These are phyloP conservation scores for Zosterops japonicus DNA, from an alignment of 2,113 vertebrate genomes.

Conservation along the genomic window DNA sequence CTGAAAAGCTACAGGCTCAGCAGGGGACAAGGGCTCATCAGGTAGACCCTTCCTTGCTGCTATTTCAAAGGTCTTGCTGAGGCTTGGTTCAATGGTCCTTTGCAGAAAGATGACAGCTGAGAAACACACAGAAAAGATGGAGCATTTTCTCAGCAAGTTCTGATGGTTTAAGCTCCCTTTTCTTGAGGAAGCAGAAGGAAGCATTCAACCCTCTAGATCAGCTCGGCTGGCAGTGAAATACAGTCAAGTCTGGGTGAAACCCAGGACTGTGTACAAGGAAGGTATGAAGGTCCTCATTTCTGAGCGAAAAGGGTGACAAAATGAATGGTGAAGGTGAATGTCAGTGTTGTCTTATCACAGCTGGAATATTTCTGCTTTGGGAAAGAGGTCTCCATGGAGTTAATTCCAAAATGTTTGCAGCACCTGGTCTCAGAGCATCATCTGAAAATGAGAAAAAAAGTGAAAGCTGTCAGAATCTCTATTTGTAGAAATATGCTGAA, in stretches of 20 bases:
- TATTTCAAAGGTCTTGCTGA: not conserved
- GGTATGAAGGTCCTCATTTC: not conserved
- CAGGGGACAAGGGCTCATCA: not conserved
- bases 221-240: not conserved
- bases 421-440: not conserved
- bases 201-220: not conserved
- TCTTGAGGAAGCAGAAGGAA: not conserved
- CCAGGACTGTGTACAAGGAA: not conserved
- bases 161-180: not conserved
- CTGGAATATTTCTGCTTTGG: not conserved
- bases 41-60: not conserved
- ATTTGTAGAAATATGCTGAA: not conserved
- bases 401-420: not conserved
- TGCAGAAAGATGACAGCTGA: not conserved
- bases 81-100: not conserved
- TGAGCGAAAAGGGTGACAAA: not conserved
- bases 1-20: not conserved
- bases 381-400: not conserved
- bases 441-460: not conserved
- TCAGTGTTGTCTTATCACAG: not conserved
- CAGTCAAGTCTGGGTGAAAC: not conserved
- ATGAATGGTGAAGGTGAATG: not conserved
- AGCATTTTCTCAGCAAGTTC: not conserved
- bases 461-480: not conserved
- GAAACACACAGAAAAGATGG: not conserved